Conservation (phyloP, 1,140 invertebrate genomes). For the Sipha flava region DNA sequence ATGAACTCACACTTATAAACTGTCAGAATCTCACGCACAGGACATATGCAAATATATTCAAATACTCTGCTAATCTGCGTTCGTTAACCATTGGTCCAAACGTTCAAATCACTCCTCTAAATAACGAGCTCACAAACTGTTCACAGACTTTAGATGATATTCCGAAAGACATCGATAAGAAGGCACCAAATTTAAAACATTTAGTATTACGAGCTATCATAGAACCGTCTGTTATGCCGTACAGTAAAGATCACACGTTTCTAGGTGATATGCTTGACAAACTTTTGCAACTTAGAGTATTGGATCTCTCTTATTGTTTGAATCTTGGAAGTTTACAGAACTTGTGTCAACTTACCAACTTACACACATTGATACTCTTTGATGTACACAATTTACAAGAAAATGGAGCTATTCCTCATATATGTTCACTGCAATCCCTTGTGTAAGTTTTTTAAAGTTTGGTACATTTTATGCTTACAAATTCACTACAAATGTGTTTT, state of each 20-base stretch:
- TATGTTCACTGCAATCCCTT: constrained; percentile 42
- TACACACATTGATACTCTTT: constrained; percentile 65
- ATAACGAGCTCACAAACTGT: neutral
- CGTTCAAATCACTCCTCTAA: constrained; percentile 28
- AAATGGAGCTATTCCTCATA: constrained; percentile 34
- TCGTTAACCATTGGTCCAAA: constrained; percentile 43
- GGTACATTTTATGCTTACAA: constrained; percentile 23
- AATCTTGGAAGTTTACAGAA: constrained; percentile 51
- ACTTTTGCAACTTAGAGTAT: constrained; percentile 56
- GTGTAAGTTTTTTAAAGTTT: constrained; percentile 42
- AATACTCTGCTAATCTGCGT: constrained; percentile 42
- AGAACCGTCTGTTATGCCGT: constrained; percentile 43
- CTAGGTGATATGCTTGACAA: constrained; percentile 51
- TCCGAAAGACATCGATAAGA: constrained; percentile 47
- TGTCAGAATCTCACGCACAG: constrained; percentile 56
- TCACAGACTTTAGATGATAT: constrained; percentile 40
- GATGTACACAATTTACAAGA: constrained; percentile 51
- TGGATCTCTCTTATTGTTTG: constrained; percentile 70
- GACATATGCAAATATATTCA: constrained; percentile 53
- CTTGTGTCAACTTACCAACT: constrained; percentile 52
- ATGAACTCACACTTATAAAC: constrained; percentile 62
- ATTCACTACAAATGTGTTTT: constrained; percentile 41
- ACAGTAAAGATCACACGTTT: constrained; percentile 46
- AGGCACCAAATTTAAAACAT: constrained; percentile 55
- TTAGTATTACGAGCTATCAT: constrained; percentile 51